These are phyloP conservation scores for Lepidurus arcticus DNA, from an alignment of 1,140 invertebrate species.

Conservation along the genomic window DNA sequence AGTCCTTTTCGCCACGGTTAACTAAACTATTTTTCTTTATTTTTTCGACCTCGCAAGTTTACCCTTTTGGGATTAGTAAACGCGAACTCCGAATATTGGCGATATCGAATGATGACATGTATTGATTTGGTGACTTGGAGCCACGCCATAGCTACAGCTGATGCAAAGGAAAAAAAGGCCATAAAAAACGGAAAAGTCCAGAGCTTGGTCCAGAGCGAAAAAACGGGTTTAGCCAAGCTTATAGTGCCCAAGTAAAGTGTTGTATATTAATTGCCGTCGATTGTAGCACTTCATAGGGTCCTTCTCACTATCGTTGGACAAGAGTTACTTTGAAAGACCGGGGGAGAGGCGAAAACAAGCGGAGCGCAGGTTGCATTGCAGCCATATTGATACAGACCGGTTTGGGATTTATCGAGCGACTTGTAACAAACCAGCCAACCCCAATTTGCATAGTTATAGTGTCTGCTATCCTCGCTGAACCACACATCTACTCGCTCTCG, in stretches of 20 bases:
- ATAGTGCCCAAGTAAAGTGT: not conserved
- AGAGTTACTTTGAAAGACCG: not conserved
- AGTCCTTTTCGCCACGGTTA: not conserved
- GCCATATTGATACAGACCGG: constrained; percentile 8
- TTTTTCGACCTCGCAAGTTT: not conserved
- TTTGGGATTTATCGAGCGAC: not conserved
- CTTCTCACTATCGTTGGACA: not conserved
- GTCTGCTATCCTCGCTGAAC: not conserved
- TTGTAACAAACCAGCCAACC: not conserved
- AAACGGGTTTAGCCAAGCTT: not conserved
- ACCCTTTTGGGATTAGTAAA: not conserved
- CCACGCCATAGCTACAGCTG: no score
- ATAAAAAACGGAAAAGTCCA: no score
- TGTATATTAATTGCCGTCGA: not conserved
- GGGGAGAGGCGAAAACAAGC: not conserved
- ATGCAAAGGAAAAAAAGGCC: no score
- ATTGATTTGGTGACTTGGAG: no score
- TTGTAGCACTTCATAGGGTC: not conserved
- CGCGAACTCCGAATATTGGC: no score
- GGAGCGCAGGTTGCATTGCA: not conserved
- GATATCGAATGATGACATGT: no score
- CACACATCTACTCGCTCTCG: not conserved
- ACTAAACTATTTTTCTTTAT: not conserved
- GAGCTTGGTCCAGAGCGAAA: not conserved
- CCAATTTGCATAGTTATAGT: constrained; percentile 19